Evolutionary conservation across 2,888 invertebrate genomes (phyloP).

Genomic region (Operophtera brumata): DNA sequence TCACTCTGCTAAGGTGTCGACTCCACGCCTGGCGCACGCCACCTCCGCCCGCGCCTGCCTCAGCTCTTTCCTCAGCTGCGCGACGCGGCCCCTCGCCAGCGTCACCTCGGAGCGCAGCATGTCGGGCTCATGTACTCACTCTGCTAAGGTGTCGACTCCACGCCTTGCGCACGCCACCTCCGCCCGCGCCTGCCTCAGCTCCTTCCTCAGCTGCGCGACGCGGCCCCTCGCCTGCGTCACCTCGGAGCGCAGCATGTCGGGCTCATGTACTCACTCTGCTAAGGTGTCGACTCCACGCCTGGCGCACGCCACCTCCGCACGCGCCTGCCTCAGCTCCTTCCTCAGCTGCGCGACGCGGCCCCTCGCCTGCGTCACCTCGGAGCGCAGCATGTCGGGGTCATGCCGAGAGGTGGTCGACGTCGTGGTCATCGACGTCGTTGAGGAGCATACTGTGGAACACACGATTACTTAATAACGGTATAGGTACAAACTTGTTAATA

Average conservation of each 20-base stretch:
- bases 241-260: constrained; percentile 86
- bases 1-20: constrained; percentile 94
- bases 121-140: constrained; percentile 95
- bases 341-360: constrained; percentile 93
- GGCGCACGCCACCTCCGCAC: constrained; percentile 94
- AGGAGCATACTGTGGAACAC: constrained; percentile 88
- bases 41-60: constrained; percentile 96
- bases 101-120: constrained; percentile 95
- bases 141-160: constrained; percentile 94
- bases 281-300: constrained; percentile 96
- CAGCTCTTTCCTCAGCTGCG: constrained; percentile 92
- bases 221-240: constrained; percentile 93
- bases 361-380: constrained; percentile 94
- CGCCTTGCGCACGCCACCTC: constrained; percentile 95
- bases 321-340: constrained; percentile 94
- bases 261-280: constrained; percentile 84
- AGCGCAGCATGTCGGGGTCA: constrained; percentile 95
- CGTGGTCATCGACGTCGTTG: constrained; percentile 83
- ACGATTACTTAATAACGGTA: too few relatives aligned
- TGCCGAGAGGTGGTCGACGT: constrained; percentile 95
- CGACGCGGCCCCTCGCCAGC: constrained; percentile 92
- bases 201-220: constrained; percentile 92
- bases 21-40: constrained; percentile 94
- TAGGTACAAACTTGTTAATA: too few relatives aligned
- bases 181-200: constrained; percentile 93